Evolutionary conservation across 1,140 invertebrate genomes (phyloP).

Genomic region (Macrobrachium rosenbergii): DNA sequence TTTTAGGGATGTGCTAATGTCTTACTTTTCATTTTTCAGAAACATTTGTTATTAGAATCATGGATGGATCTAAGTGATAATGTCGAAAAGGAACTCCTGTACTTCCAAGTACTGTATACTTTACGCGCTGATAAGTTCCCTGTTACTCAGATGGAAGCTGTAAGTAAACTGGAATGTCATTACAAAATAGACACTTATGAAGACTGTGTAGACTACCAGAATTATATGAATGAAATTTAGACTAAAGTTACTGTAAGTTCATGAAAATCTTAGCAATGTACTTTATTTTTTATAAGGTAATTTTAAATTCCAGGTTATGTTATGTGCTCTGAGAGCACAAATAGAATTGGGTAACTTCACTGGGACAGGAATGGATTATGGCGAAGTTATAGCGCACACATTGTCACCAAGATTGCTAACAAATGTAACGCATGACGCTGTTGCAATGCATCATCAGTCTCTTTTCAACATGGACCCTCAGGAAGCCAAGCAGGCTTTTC

Average conservation of each 20-base stretch:
- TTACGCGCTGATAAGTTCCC: constrained; percentile 91
- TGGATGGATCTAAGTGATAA: constrained; percentile 88
- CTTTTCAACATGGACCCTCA: constrained; percentile 86
- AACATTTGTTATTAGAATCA: constrained; percentile 90
- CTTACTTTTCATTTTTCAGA: constrained; percentile 83
- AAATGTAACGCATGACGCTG: constrained; percentile 81
- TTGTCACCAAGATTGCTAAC: constrained; percentile 84
- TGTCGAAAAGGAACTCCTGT: constrained; percentile 95
- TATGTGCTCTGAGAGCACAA: constrained; percentile 93
- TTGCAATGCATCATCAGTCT: constrained; percentile 88
- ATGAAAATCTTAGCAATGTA: background rate
- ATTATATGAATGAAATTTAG: no score
- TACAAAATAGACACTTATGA: background rate
- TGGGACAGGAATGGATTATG: constrained; percentile 69
- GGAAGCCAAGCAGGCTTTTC: constrained; percentile 91
- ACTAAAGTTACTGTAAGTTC: no score
- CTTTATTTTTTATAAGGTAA: constrained; percentile 13
- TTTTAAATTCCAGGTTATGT: constrained; percentile 81
- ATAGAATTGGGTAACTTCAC: constrained; percentile 88
- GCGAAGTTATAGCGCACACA: constrained; percentile 82
- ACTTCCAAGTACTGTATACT: constrained; percentile 93
- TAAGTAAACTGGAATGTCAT: constrained; percentile 73
- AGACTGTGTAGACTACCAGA: background rate
- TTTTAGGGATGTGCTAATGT: no score
- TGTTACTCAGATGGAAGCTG: constrained; percentile 91